Percentiles rank a stretch among this genome's conserved stretches.
Conservation (phyloP, 2,888 invertebrate species). For the Archips crataeganus region DNA sequence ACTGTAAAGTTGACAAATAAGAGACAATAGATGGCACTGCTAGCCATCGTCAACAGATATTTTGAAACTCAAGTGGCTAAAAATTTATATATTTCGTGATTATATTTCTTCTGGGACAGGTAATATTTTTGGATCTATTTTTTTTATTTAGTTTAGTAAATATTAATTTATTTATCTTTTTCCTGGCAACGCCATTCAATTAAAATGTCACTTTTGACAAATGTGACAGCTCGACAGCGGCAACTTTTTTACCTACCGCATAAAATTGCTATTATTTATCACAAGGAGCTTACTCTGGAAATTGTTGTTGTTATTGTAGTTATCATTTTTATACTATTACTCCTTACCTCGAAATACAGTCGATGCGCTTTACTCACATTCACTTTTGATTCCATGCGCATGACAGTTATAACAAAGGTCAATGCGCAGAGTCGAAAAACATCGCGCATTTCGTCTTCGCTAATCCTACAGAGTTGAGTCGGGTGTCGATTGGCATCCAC, state of each 20-base stretch:
- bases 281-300: slow-evolving; percentile 11
- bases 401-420: slow-evolving; percentile 71
- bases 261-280: slow-evolving; percentile 35
- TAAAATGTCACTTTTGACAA: slow-evolving; percentile 8
- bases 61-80: no score
- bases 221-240: slow-evolving; percentile 8
- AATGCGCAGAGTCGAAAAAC: slow-evolving; percentile 84
- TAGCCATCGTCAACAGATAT: no score
- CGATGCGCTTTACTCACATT: slow-evolving; percentile 30
- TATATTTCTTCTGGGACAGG: no score
- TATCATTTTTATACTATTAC: not conserved
- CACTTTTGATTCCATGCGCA: slow-evolving; percentile 63
- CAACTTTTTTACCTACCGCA: slow-evolving; percentile 1
- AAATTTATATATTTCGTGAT: no score
- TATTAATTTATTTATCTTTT: not conserved
- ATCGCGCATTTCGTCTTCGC: slow-evolving; percentile 79
- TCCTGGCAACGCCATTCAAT: not conserved
- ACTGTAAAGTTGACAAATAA: not conserved
- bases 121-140: no score
- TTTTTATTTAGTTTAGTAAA: no score
- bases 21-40: not conserved
- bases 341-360: slow-evolving; percentile 13
- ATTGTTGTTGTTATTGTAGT: not conserved
- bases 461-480: slow-evolving; percentile 64
- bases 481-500: slow-evolving; percentile 73